These are phyloP conservation scores for Trematocara macrostoma DNA, from an alignment of 2,113 vertebrate species.

Conservation along the genomic window DNA sequence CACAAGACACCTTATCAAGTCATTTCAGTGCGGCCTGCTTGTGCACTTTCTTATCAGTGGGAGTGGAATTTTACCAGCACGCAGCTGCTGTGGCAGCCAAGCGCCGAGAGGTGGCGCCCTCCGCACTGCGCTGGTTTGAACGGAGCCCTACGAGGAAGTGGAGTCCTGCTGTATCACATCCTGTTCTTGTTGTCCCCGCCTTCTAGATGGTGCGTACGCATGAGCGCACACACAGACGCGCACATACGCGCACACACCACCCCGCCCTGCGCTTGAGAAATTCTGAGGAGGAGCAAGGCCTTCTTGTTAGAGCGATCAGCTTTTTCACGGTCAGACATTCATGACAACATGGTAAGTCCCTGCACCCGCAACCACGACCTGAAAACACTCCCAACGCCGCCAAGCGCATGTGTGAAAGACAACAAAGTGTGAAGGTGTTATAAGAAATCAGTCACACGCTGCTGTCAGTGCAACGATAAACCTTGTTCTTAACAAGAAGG, in stretches of 20 bases:
- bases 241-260: background rate
- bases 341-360: slow-evolving; percentile 14
- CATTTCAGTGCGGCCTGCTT: background rate
- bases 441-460: background rate
- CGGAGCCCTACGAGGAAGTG: slow-evolving; percentile 24
- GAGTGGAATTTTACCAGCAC: slow-evolving; percentile 70
- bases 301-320: slow-evolving; percentile 37
- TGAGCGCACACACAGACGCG: background rate
- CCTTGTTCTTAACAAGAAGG: background rate
- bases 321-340: slow-evolving; percentile 36
- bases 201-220: background rate
- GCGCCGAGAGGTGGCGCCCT: slow-evolving; percentile 37
- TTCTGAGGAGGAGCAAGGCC: background rate
- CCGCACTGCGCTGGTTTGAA: background rate
- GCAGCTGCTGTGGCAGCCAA: rapidly evolving
- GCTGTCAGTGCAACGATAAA: background rate
- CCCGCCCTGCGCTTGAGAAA: slow-evolving; percentile 32
- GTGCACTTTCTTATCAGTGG: slow-evolving; percentile 6
- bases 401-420: background rate
- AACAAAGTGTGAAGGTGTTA: background rate
- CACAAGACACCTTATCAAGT: slow-evolving; percentile 15
- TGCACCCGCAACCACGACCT: background rate
- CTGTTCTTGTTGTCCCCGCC: slow-evolving; percentile 54
- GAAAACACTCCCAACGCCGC: background rate
- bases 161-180: slow-evolving; percentile 57